These are phyloP conservation scores for human (Homo sapiens) DNA, from an alignment of 2,113 vertebrate genomes.

Conservation along the genomic window DNA sequence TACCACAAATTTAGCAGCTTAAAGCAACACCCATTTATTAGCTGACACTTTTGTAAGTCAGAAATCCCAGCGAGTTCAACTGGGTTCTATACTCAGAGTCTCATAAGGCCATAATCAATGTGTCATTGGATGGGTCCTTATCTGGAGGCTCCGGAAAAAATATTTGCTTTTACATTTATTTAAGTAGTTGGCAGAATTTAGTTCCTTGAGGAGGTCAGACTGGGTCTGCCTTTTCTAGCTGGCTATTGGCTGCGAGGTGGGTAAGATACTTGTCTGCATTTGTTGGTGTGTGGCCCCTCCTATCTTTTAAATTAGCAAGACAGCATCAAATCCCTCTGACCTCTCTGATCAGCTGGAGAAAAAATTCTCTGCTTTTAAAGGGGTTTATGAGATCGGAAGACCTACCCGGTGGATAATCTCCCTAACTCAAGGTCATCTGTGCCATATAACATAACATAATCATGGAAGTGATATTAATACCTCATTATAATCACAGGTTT, in stretches of 20 bases:
- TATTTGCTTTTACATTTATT: background rate
- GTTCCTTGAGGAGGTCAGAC: background rate
- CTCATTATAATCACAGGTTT: background rate
- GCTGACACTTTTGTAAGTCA: background rate
- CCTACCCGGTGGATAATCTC: background rate
- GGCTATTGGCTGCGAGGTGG: rapidly evolving
- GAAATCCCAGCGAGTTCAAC: background rate
- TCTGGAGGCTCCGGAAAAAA: background rate
- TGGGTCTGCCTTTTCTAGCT: background rate
- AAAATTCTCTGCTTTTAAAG: background rate
- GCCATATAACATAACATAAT: background rate
- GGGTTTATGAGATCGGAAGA: background rate
- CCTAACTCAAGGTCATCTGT: background rate
- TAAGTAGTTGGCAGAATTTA: background rate
- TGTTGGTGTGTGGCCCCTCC: background rate
- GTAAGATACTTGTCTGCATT: background rate
- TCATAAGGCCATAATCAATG: background rate
- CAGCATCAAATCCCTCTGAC: background rate
- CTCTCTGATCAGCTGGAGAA: background rate
- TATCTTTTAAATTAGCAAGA: background rate
- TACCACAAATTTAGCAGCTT: background rate
- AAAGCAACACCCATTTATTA: background rate
- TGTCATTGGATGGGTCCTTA: background rate
- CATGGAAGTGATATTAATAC: background rate
- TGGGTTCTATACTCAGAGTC: background rate